Conservation (phyloP, 2,113 vertebrate genomes). For the Numenius arquata region DNA sequence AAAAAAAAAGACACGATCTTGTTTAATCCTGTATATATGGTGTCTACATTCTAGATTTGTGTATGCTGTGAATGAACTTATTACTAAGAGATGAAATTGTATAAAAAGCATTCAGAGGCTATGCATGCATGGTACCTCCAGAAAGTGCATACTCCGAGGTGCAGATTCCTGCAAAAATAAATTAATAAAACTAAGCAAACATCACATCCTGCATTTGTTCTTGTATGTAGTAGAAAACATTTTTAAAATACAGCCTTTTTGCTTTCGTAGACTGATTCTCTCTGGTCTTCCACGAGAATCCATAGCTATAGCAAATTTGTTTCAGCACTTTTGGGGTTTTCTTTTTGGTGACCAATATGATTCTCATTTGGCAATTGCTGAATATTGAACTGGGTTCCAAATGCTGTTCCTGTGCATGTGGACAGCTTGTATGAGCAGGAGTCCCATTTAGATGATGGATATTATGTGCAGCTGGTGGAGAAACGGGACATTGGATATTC, state of each 20-base stretch:
- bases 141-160: constrained; percentile 69
- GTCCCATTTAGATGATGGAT: background rate
- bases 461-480: background rate
- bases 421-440: background rate
- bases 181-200: constrained; percentile 77
- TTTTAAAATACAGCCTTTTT: background rate
- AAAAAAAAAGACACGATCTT: constrained; percentile 53
- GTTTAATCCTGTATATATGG: constrained; percentile 76
- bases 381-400: background rate
- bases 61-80: constrained; percentile 79
- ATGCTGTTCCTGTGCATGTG: background rate
- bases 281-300: background rate
- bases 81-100: constrained; percentile 75
- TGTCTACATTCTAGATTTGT: constrained; percentile 73
- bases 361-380: background rate
- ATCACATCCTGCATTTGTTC: constrained; percentile 72
- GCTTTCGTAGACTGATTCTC: background rate
- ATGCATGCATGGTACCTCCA: constrained; percentile 78
- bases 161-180: constrained; percentile 75
- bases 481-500: accelerated
- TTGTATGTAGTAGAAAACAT: constrained; percentile 61
- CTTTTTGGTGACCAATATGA: background rate
- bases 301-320: background rate
- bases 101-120: constrained; percentile 77
- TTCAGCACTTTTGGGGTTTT: background rate